Base-by-base conservation (phyloP, 2,888 invertebrate species). In the Pseudococcus jackbeardsleyi region DNA sequence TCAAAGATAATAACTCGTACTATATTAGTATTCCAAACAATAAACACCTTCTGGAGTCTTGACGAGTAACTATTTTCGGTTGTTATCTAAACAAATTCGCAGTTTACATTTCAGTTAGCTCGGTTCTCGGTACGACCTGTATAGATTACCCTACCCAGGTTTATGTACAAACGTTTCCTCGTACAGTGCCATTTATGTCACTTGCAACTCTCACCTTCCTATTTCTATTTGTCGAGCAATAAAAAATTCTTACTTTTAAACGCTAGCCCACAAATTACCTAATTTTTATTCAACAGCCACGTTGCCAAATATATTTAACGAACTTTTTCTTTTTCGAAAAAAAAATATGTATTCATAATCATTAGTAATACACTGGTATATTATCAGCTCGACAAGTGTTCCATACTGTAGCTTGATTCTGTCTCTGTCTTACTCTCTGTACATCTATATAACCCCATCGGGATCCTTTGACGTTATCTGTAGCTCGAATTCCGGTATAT, bases 71-170 rank as follows among this genome's bases (percentile, higher is more conserved):
- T 64, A 19, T 22, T 64, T 64, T 64, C 22, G 64, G 64, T 64
- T 22, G 19, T 64, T 64, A 64, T 64, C 64, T 64, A 22, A 22
- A 64, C 64, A 64, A 64, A 22, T 64, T 64, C 64, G 64, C 64
- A 64, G 64, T 64, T 64, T 22, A 64, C 64, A 19, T 64, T 64
- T 64, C 64, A 64, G 7, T 64, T 12, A 33, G 26, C 26, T 33
- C 26, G 26, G 26, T 33, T 33, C 26, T 33, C 26, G 64, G 64
- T 19, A 22, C 64, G 64, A 64, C 64, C 64, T 64, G 64, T 64
- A 22, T 22, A 64, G 64, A 64, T 64, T 19, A 12, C 46, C 22
- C 22, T 11, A 64, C 9, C 19, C 6, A 64, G 50, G 50, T 50
- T 15, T 17, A 1, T 17, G 46, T 33, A 33, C 26, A 33, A 33